Evolutionary conservation across 2,113 vertebrate species (phyloP).

Genomic region (Rattus rattus): DNA sequence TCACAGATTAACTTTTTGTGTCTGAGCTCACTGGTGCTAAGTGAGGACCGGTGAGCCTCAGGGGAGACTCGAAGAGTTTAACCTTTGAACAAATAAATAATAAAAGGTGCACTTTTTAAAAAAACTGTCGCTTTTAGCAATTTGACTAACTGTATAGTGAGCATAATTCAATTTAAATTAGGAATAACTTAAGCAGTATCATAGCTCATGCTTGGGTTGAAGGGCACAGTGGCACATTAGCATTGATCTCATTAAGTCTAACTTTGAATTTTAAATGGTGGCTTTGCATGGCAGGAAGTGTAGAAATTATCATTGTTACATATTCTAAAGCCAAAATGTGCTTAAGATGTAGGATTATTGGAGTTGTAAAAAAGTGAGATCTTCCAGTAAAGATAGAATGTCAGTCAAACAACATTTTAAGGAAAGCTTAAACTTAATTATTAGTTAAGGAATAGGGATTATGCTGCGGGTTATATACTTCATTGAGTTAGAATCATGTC

Average conservation of each 20-base stretch:
- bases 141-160: slow-evolving; percentile 55
- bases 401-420: slow-evolving; percentile 18
- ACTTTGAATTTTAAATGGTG: slow-evolving; percentile 47
- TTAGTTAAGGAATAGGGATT: background rate
- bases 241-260: background rate
- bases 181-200: background rate
- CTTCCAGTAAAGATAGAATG: background rate
- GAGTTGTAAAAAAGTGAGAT: slow-evolving; percentile 30
- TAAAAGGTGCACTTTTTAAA: background rate
- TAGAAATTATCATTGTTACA: slow-evolving; percentile 13
- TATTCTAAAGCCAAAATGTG: slow-evolving; percentile 21
- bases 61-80: background rate
- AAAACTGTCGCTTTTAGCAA: slow-evolving; percentile 40
- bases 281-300: slow-evolving; percentile 37
- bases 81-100: background rate
- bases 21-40: slow-evolving; percentile 25
- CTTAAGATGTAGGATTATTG: slow-evolving; percentile 11
- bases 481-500: background rate
- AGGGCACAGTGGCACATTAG: background rate
- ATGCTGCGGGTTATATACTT: slow-evolving; percentile 27
- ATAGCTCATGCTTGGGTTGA: background rate
- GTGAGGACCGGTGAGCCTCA: background rate
- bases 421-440: slow-evolving; percentile 41
- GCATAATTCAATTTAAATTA: slow-evolving; percentile 9
- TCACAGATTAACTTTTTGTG: slow-evolving; percentile 40